Conservation (phyloP, 2,113 vertebrate genomes). For the Scortum barcoo region DNA sequence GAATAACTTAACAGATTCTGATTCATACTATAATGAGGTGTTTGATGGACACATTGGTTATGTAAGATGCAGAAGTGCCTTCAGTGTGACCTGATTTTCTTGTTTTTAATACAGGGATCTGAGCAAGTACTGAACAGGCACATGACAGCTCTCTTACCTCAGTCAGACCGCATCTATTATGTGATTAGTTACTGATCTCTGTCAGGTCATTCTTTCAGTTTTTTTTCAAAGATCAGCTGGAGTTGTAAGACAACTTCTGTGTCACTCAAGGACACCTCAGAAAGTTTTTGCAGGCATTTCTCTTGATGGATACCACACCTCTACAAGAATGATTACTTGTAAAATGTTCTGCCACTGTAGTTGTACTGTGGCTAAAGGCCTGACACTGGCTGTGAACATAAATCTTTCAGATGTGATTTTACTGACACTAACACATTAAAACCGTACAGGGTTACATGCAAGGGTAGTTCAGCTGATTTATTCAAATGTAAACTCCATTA, state of each 20-base stretch:
- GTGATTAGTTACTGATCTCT: background rate
- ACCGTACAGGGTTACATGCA: background rate
- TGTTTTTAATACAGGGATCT: conserved; percentile 8
- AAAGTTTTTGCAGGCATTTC: background rate
- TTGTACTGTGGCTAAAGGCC: background rate
- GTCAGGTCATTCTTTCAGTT: background rate
- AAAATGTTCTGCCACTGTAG: background rate
- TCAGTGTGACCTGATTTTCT: conserved; percentile 5
- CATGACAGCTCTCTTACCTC: background rate
- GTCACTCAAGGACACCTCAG: background rate
- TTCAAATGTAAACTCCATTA: background rate
- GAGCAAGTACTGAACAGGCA: conserved; percentile 1
- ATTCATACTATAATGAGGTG: conserved; percentile 25
- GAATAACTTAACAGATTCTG: conserved; percentile 32
- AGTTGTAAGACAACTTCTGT: background rate
- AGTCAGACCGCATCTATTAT: background rate
- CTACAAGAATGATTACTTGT: background rate
- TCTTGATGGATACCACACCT: background rate
- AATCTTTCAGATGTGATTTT: background rate
- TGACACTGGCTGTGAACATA: background rate
- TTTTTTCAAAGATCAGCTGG: background rate
- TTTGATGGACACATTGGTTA: conserved; percentile 28
- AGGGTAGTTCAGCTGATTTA: background rate
- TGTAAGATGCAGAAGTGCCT: background rate
- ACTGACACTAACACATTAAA: background rate